Percentiles rank a stretch among this genome's conserved stretches.
These are phyloP conservation scores for Meandrina meandrites DNA, from an alignment of 92 coral and sea anemone genomes.

Conservation along the genomic window DNA sequence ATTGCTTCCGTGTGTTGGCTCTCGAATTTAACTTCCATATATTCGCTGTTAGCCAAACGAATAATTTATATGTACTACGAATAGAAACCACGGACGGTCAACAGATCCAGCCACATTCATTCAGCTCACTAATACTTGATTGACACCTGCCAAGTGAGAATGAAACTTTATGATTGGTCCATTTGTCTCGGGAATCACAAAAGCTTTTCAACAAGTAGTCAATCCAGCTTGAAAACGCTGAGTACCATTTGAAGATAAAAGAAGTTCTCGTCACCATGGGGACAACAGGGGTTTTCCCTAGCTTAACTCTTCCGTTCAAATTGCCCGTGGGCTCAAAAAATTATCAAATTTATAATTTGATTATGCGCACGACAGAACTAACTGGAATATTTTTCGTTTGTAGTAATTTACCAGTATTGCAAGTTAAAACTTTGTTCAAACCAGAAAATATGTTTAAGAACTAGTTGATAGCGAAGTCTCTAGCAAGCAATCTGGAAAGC, in stretches of 20 bases:
- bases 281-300: conserved; percentile 37
- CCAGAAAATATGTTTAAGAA: not conserved
- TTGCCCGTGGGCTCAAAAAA: conserved; percentile 51
- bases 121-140: conserved; percentile 7
- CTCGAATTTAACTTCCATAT: not conserved
- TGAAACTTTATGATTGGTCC: conserved; percentile 2
- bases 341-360: too few relatives aligned
- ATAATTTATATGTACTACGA: not conserved
- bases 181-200: not conserved
- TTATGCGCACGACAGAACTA: not conserved
- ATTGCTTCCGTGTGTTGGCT: conserved; percentile 11
- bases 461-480: not conserved
- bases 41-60: not conserved
- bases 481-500: not conserved
- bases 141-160: conserved; percentile 4
- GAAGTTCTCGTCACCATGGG: conserved; percentile 12
- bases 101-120: conserved; percentile 10
- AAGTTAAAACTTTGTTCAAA: not conserved
- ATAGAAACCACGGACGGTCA: not conserved
- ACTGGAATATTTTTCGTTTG: not conserved
- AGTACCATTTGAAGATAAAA: not conserved
- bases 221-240: not conserved
- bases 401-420: not conserved
- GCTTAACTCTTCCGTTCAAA: conserved; percentile 73
- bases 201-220: not conserved